Percentiles rank a stretch among this genome's conserved stretches.
phyloP scores from a whole-genome alignment of 2,888 invertebrate genomes.

The Orthosia incerta region DNA sequence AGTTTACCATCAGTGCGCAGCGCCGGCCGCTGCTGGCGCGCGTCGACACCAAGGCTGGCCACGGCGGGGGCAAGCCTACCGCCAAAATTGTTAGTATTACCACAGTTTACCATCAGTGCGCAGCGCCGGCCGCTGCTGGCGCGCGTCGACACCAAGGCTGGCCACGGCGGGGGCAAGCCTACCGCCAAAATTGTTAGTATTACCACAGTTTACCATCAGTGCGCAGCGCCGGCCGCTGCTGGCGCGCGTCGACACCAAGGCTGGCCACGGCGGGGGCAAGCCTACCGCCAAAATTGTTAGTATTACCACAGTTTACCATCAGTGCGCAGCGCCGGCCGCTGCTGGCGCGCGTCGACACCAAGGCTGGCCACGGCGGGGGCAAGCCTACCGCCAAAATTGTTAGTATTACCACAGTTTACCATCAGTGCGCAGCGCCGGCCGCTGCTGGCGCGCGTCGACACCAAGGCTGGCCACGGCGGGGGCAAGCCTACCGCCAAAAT shows the following conservation, averaged over 20 bases:
- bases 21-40: conserved; percentile 96
- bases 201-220: conserved; percentile 27
- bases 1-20: conserved; percentile 87
- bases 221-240: conserved; percentile 96
- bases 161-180: conserved; percentile 99
- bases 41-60: conserved; percentile 98
- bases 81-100: conserved; percentile 93
- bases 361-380: conserved; percentile 99
- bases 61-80: conserved; percentile 99
- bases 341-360: conserved; percentile 97
- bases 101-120: conserved; percentile 63
- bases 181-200: conserved; percentile 95
- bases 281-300: conserved; percentile 97
- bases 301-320: not conserved
- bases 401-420: not conserved
- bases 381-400: conserved; percentile 98
- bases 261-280: conserved; percentile 99
- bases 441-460: conserved; percentile 97
- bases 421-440: conserved; percentile 94
- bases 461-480: conserved; percentile 98
- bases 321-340: conserved; percentile 95
- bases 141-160: conserved; percentile 98
- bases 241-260: conserved; percentile 97
- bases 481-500: conserved; percentile 99
- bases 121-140: conserved; percentile 97